Evolutionary conservation across 1,140 invertebrate species (phyloP), one percentile per base, ranked within the genome.

Genomic region (Drosophila sucinea): DNA sequence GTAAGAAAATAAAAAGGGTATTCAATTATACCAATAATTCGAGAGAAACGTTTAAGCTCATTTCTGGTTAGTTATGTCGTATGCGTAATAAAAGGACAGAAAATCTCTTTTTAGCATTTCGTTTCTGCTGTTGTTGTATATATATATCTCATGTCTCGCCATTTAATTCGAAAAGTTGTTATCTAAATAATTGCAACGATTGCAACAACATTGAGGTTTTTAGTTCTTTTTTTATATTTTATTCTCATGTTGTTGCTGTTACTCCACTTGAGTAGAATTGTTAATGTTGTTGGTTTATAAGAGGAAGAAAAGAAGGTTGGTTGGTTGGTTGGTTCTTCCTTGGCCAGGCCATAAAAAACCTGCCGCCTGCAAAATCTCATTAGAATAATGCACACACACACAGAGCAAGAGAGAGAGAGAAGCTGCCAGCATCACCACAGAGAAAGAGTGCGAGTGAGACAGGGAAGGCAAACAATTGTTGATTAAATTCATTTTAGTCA

Each of bases 161-260:
- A 77, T 86, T 86, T 86, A 87, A 85, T 86, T 87, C 85, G 77
- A 89, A 87, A 87, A 87, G 83, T 87, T 87, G 80, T 87, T 87
- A 87, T 87, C 83, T 83, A 83, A 84, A 83, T 80, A 83, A 87
- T 79, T 83, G 77, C 83, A 80, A 72, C 76, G 69, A 70, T 74
- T 81, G 80, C 76, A 70, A 61, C 73, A 76, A 69, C 66, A 58
- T 79, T 58, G 72, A 58, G 64, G 74, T 77, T 67, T 44, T 40
- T 10, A 33, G 67, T 47, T 67, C 61, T 71, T 51, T 73, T 30
- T n/a, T 27, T 44, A 4, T 44, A 5, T 23, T 44, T 44, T 44
- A 5, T 47, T 47, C 17, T 23, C 27, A 27, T 41, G n/a, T n/a
- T n/a, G 11, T 17, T 41, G 1, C 3, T 41, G 11, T 41, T 41